phyloP scores from a whole-genome alignment of 2,797 vertebrate genomes.

The Bucorvus abyssinicus region DNA sequence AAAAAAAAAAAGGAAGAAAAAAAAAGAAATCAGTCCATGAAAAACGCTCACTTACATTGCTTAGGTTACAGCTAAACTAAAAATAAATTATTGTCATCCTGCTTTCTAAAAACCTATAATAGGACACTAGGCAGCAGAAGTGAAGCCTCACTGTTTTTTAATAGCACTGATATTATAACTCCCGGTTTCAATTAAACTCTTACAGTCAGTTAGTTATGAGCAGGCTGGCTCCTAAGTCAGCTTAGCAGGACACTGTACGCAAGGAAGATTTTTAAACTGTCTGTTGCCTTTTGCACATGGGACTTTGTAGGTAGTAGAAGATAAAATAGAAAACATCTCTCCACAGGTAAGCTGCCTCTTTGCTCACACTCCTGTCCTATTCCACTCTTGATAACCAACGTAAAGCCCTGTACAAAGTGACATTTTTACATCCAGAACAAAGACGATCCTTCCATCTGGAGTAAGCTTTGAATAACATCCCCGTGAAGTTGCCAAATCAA shows the following conservation, averaged over 20 bases:
- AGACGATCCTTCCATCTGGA: background rate
- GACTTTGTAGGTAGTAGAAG: background rate
- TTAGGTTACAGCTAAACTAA: background rate
- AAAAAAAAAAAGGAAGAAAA: background rate
- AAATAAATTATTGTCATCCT: background rate
- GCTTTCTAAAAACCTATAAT: background rate
- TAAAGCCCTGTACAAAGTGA: background rate
- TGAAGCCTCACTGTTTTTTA: background rate
- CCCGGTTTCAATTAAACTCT: background rate
- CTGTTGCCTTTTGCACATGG: background rate
- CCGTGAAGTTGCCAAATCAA: background rate
- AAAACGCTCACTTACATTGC: background rate
- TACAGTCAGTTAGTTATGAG: background rate
- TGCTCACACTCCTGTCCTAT: background rate
- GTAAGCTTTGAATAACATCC: slow-evolving; percentile 4
- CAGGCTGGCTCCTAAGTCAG: background rate
- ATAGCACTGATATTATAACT: background rate
- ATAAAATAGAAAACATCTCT: background rate
- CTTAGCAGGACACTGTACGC: background rate
- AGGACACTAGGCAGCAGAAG: background rate
- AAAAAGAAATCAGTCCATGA: background rate
- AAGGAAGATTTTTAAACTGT: background rate
- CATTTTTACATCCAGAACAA: background rate
- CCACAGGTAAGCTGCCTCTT: background rate
- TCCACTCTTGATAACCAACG: background rate